phyloP scores from a whole-genome alignment of 2,797 vertebrate genomes.

The Neomorphus geoffroyi region DNA sequence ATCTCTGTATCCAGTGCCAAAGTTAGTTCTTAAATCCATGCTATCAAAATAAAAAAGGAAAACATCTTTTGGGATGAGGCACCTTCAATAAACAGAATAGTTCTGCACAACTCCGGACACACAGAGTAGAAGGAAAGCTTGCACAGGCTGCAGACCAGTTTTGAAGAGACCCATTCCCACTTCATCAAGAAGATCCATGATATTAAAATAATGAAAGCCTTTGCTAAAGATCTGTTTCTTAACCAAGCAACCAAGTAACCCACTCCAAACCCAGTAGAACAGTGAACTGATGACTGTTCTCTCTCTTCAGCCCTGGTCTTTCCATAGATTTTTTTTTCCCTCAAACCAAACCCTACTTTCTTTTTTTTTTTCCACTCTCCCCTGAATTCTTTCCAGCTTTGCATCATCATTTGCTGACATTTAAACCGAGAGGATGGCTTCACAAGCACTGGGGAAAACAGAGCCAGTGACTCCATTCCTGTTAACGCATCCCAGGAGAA shows the following conservation, averaged over 20 bases:
- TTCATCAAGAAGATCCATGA: neutral
- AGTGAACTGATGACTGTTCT: no score
- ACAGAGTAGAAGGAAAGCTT: neutral
- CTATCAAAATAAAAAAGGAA: neutral
- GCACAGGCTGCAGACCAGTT: no score
- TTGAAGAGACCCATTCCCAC: neutral
- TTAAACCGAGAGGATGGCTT: neutral
- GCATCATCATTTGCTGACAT: neutral
- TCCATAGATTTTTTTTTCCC: neutral
- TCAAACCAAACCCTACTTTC: neutral
- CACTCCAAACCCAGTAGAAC: neutral
- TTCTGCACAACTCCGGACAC: neutral
- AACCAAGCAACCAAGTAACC: no score
- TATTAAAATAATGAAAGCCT: neutral
- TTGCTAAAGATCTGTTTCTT: neutral
- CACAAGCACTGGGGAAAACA: neutral
- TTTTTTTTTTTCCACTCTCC: neutral
- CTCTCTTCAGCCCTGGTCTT: neutral
- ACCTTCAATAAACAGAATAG: rapidly evolving
- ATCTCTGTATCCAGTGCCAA: neutral
- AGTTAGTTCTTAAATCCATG: neutral
- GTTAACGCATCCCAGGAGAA: neutral
- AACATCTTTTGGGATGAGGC: neutral
- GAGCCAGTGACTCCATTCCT: neutral
- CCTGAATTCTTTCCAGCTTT: neutral